Percentiles rank a stretch among this genome's conserved stretches.
Conservation (phyloP, 2,113 vertebrate species). For the Phycodurus eques region DNA sequence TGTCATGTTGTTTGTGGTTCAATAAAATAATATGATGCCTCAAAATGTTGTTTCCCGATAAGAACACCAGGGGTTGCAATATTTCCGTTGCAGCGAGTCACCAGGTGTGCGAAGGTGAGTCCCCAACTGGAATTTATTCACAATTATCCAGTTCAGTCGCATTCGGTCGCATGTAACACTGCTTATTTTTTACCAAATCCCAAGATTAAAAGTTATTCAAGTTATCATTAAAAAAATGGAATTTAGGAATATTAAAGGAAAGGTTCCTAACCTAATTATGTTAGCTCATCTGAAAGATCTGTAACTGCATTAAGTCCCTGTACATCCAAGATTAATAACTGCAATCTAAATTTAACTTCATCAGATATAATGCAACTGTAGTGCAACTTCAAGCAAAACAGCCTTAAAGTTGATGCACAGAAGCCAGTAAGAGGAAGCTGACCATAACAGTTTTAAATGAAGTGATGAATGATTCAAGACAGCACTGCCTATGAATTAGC, state of each 20-base stretch:
- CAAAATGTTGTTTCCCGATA: too few relatives aligned
- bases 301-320: background rate
- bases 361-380: background rate
- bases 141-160: background rate
- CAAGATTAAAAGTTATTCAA: too few relatives aligned
- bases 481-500: background rate
- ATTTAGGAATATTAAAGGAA: background rate
- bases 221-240: background rate
- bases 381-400: background rate
- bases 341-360: background rate
- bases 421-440: conserved; percentile 1
- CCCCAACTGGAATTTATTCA: background rate
- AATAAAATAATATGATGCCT: too few relatives aligned
- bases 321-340: background rate
- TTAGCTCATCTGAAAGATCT: background rate
- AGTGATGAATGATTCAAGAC: conserved; percentile 10
- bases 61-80: background rate
- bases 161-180: background rate
- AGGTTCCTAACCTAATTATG: background rate
- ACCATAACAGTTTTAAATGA: conserved; percentile 1
- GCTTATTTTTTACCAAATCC: too few relatives aligned
- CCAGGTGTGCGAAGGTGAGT: background rate
- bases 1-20: too few relatives aligned
- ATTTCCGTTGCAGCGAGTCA: background rate
- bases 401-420: conserved; percentile 1